These are phyloP conservation scores for Stenotaenia linearis DNA, from an alignment of 2,888 invertebrate species.

Conservation along the genomic window DNA sequence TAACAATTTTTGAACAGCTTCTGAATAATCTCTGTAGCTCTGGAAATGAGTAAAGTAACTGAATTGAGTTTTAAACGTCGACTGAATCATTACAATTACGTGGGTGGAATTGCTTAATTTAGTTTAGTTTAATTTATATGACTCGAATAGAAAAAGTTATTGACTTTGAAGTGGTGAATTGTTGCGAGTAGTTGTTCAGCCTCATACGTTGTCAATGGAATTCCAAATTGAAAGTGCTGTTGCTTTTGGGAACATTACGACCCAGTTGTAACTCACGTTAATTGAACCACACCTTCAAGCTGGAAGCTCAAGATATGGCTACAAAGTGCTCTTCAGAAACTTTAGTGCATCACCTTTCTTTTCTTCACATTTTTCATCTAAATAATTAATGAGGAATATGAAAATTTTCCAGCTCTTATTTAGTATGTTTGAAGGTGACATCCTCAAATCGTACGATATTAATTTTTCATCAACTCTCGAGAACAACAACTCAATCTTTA, in stretches of 20 bases:
- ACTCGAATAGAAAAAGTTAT: not conserved
- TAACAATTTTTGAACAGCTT: slow-evolving; percentile 72
- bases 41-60: slow-evolving; percentile 49
- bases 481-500: too few relatives aligned
- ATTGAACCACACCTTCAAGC: not conserved
- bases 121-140: too few relatives aligned
- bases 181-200: not conserved
- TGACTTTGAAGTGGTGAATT: not conserved
- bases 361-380: too few relatives aligned
- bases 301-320: not conserved
- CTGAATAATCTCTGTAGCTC: slow-evolving; percentile 82
- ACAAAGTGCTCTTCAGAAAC: not conserved
- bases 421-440: too few relatives aligned
- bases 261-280: not conserved
- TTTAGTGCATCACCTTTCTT: too few relatives aligned
- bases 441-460: too few relatives aligned
- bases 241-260: not conserved
- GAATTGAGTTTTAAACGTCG: too few relatives aligned
- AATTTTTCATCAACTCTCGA: too few relatives aligned
- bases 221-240: not conserved
- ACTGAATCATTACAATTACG: too few relatives aligned
- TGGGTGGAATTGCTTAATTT: too few relatives aligned
- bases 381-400: too few relatives aligned
- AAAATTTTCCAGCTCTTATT: too few relatives aligned
- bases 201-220: not conserved